Evolutionary conservation across 2,888 invertebrate species (phyloP).

Genomic region (Zhengitettix transpicula): DNA sequence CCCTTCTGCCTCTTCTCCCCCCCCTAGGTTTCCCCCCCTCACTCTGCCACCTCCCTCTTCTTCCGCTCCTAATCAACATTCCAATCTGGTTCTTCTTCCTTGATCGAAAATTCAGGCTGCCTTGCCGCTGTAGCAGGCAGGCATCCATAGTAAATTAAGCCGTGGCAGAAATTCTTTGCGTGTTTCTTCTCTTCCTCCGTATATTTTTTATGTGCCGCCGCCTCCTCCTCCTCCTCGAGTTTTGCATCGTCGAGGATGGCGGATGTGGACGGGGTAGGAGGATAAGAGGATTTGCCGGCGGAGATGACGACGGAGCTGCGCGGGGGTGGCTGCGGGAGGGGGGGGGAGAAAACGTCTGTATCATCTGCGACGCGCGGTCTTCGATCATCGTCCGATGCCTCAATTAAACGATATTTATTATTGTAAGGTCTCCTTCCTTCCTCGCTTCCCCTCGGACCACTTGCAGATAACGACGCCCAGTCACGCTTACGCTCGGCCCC

Average conservation of each 20-base stretch:
- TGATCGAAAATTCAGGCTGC: constrained; percentile 10
- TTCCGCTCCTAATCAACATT: constrained; percentile 12
- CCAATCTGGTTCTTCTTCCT: constrained; percentile 10
- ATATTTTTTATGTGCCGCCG: neutral
- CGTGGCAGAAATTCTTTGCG: constrained; percentile 7
- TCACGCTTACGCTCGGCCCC: too few relatives aligned
- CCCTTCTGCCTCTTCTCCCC: constrained; percentile 14
- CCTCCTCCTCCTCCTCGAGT: neutral
- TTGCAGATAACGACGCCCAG: too few relatives aligned
- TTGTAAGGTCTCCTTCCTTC: too few relatives aligned
- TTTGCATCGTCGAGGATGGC: neutral
- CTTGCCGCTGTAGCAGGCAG: neutral
- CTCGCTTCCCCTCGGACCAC: too few relatives aligned
- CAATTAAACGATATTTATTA: too few relatives aligned
- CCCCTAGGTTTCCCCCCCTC: neutral
- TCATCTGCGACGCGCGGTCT: too few relatives aligned
- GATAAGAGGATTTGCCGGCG: neutral
- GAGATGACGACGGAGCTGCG: neutral
- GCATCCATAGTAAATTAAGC: constrained; percentile 10
- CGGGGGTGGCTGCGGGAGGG: neutral
- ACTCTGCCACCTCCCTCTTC: neutral
- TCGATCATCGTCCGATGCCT: too few relatives aligned
- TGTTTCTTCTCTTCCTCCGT: constrained; percentile 2
- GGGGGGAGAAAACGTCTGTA: neutral
- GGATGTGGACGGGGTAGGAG: neutral